These are phyloP conservation scores for Cisticola juncidis DNA, from an alignment of 2,113 vertebrate genomes.

Conservation along the genomic window DNA sequence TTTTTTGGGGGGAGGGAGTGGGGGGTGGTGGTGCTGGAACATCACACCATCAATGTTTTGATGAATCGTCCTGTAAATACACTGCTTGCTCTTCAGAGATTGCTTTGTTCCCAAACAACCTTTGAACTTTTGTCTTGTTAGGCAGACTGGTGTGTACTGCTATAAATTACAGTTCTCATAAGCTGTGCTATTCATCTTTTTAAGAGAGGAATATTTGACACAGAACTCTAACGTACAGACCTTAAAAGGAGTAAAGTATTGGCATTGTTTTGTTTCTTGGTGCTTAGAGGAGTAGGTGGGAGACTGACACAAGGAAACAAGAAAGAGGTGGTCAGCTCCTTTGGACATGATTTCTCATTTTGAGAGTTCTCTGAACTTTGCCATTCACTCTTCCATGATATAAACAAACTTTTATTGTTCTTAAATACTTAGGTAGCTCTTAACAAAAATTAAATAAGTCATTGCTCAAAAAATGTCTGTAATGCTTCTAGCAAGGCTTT, in stretches of 20 bases:
- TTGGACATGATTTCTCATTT: background rate
- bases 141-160: background rate
- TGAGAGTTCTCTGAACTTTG: slow-evolving; percentile 7
- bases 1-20: rapidly evolving
- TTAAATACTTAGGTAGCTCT: slow-evolving; percentile 69
- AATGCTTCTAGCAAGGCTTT: slow-evolving; percentile 77
- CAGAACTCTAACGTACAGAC: background rate
- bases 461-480: slow-evolving; percentile 72
- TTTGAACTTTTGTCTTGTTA: slow-evolving; percentile 9
- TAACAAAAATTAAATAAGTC: slow-evolving; percentile 76
- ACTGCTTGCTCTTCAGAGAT: background rate
- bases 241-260: background rate
- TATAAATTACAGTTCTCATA: background rate
- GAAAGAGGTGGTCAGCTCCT: background rate
- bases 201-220: background rate
- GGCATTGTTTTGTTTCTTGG: background rate
- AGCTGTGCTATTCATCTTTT: background rate
- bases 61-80: background rate
- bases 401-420: slow-evolving; percentile 66
- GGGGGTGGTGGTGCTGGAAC: background rate
- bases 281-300: background rate
- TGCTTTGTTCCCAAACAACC: background rate
- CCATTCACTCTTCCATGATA: background rate
- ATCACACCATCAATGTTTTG: background rate
- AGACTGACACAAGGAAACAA: background rate